Evolutionary conservation across 2,797 vertebrate genomes (phyloP), one percentile per base, ranked within the genome.

Genomic region (Etheostoma perlongum): DNA sequence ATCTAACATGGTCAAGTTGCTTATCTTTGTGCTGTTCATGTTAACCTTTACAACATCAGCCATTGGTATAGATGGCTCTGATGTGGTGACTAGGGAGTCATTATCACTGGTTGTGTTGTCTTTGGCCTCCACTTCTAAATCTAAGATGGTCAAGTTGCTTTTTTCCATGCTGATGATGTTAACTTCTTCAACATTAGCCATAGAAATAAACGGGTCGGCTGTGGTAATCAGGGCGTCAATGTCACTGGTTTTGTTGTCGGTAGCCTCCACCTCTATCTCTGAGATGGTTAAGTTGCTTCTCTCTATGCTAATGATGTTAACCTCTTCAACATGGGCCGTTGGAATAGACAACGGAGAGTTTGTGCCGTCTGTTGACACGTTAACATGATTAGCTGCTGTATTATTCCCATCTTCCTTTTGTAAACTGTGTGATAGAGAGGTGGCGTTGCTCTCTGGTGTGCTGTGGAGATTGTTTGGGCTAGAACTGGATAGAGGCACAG

Each of bases 251-350:
- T 25, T 15, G 6, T 53, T 23, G 21, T 53, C 19, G 21, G 1
- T 21, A 10, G 4, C 6, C 13, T 53, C 13, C 5, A 53, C 21
- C 2, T 23, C 12, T 12, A 40, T 12, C 2, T 40, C 36, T 11
- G 11, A 12, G 10, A 40, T 40, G 33, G 33, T 36, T 16, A 66
- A 7, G 55, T 83, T 89, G 33, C 1, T 6, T 21, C 21, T 52
- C 30, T 69, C 51, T 11, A 18, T 14, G 12, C 51, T 76, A 69
- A 19, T 90, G n/a, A 40, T 47, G 66, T 78, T 63, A 18, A 65
- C 33, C 15, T 49, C 15, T 6, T 10, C 49, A 47, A 54, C 14
- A 36, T 74, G 57, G 52, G 18, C 10, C 0, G 1, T 18, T 58
- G 15, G 16, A n/a, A 9, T 4, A 49, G 72, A 40, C 23, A 60